These are phyloP conservation scores for Leptodactylus fuscus DNA, from an alignment of 2,113 vertebrate species.

Conservation along the genomic window DNA sequence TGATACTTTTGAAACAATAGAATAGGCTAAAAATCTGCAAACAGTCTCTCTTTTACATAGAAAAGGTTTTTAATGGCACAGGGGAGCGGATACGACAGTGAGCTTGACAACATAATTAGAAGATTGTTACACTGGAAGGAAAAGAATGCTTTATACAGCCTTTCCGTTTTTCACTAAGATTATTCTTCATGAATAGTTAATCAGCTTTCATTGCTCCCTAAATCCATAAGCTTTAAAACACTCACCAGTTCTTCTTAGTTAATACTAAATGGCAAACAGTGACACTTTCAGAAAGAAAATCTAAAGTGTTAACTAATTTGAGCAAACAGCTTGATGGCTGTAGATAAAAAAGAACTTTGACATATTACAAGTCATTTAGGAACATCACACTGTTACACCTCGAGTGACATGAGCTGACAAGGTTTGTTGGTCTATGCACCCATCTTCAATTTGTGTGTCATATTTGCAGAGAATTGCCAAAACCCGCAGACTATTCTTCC, in stretches of 20 bases:
- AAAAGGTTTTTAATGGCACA: constrained; percentile 76
- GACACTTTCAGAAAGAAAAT: constrained; percentile 77
- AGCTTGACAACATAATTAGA: constrained; percentile 84
- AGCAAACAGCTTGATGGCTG: constrained; percentile 77
- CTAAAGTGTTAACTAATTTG: constrained; percentile 76
- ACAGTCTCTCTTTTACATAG: constrained; percentile 77
- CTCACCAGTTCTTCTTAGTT: constrained; percentile 71
- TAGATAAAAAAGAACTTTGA: constrained; percentile 72
- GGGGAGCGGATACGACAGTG: constrained; percentile 74
- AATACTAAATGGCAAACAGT: constrained; percentile 74
- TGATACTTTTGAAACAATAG: constrained; percentile 76
- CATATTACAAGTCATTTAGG: constrained; percentile 78
- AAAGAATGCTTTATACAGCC: constrained; percentile 76
- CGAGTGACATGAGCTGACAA: constrained; percentile 80
- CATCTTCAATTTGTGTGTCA: constrained; percentile 77
- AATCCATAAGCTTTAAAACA: constrained; percentile 72
- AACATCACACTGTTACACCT: constrained; percentile 79
- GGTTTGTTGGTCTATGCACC: constrained; percentile 79
- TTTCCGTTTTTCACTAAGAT: constrained; percentile 78
- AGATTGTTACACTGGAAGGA: constrained; percentile 78
- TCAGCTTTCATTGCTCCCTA: constrained; percentile 77
- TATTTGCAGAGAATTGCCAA: constrained; percentile 71
- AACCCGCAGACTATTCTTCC: constrained; percentile 61
- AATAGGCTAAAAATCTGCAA: constrained; percentile 74
- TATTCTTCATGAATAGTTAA: constrained; percentile 82